Base-by-base conservation (phyloP, 2,113 vertebrate species). In the Numenius arquata region DNA sequence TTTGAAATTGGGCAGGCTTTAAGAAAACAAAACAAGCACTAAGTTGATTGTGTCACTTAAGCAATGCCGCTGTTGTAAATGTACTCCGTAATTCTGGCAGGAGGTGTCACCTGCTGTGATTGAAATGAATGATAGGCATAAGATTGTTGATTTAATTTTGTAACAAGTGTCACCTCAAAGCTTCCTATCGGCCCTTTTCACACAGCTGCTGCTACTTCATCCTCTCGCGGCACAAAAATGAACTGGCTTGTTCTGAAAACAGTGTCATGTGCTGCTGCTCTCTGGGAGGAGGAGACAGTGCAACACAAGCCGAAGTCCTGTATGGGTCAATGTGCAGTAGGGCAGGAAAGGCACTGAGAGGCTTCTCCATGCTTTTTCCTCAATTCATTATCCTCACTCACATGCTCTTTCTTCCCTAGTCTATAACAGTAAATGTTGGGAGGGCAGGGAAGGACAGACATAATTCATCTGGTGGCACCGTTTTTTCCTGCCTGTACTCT, bases 91-190 rank as follows among this genome's bases (percentile, higher is more conserved):
- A 66, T 93, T 94, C 40, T 96, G 78, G 66, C 83, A 95, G 71
- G 43, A 88, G 88, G 45, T 95, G 70, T 88, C 90, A 82, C 68
- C 23, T 92, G 79, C 91, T 73, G 59, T 30, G 78, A 79, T 62
- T 76, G 80, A 95, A 95, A 89, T 93, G 88, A 95, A 95, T 94
- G 78, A 85, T 72, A 52, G 71, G 66, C 47, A 17, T 88, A 80
- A 25, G 52, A 58, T 87, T 83, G 65, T 91, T 79, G 88, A 92
- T 95, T 95, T 96, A 93, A 89, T 96, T 97, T 91, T 68, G 12
- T 96, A 61, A 53, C 74, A 90, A 88, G 26, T 85, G 26, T 91
- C 72, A 58, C 65, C 52, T 75, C 77, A 77, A 91, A 93, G 77
- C 82, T 78, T 89, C 70, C 52, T 87, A 14, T 73, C 47, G 77